A percentile compares a stretch with the other conserved stretches of the same genome.
Conservation (phyloP, 2,113 vertebrate genomes). For the Bostrychus sinensis region DNA sequence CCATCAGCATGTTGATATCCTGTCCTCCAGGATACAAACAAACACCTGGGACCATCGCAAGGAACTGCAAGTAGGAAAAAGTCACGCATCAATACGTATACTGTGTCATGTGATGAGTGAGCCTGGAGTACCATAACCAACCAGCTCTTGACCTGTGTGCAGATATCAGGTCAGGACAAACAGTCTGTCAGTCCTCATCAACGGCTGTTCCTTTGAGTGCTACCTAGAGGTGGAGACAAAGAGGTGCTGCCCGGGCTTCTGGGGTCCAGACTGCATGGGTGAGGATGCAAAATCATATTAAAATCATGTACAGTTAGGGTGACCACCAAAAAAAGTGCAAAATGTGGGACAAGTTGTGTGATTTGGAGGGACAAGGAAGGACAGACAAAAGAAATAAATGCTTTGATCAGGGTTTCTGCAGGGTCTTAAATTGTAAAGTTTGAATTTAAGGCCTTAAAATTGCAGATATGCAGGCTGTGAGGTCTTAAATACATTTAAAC, state of each 20-base stretch:
- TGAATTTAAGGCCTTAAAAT: no score
- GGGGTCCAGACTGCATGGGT: conserved; percentile 79
- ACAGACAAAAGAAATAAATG: no score
- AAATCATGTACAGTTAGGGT: no score
- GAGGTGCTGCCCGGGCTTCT: conserved; percentile 77
- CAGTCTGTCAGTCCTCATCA: conserved; percentile 10
- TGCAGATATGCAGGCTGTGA: no score
- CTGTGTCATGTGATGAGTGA: not conserved
- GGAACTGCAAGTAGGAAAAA: conserved; percentile 64
- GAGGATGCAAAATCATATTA: conserved; percentile 23
- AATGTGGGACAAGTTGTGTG: no score
- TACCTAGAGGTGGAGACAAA: conserved; percentile 53
- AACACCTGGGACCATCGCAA: accelerated
- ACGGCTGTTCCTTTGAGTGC: conserved; percentile 75
- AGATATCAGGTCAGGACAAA: conserved; percentile 47
- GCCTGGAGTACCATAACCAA: not conserved
- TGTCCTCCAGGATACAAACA: conserved; percentile 61
- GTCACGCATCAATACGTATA: no score
- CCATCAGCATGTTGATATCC: conserved; percentile 6
- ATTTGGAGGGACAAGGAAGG: no score
- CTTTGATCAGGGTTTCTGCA: no score
- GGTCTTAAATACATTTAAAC: no score
- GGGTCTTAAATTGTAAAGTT: no score
- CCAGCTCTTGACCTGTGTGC: not conserved
- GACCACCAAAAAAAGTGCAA: no score